phyloP scores from a whole-genome alignment of 2,113 vertebrate genomes.

The Salvelinus sp. region DNA sequence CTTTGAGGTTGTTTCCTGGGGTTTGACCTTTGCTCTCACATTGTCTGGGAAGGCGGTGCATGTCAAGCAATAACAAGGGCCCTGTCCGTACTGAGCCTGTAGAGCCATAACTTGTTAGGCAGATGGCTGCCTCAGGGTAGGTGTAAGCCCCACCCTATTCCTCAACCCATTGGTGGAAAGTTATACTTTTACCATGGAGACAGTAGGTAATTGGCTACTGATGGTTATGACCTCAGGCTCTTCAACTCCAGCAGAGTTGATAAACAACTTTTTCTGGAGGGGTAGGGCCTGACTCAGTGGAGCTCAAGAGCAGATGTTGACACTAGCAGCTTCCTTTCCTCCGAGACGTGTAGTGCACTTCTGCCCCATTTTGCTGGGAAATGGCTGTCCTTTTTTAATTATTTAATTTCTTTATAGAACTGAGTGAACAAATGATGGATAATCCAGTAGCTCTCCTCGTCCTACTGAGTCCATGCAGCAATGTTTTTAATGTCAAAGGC shows the following conservation, averaged over 20 bases:
- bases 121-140: slow-evolving; percentile 7
- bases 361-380: not conserved
- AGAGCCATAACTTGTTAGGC: slow-evolving; percentile 35
- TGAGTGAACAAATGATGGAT: not conserved
- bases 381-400: not conserved
- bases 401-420: not conserved
- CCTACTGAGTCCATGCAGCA: not conserved
- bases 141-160: slow-evolving; percentile 45
- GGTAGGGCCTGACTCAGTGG: not conserved
- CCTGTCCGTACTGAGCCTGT: not conserved
- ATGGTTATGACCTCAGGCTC: slow-evolving; percentile 40
- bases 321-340: slow-evolving; percentile 2
- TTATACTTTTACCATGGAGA: slow-evolving; percentile 51
- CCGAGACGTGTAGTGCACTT: not conserved
- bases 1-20: not conserved
- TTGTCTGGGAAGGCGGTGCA: slow-evolving; percentile 11
- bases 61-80: slow-evolving; percentile 56
- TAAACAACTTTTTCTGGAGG: slow-evolving; percentile 70
- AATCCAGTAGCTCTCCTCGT: not conserved
- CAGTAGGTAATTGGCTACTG: slow-evolving; percentile 67
- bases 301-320: slow-evolving; percentile 31
- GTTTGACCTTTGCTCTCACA: slow-evolving; percentile 21
- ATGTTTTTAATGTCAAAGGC: not conserved
- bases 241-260: slow-evolving; percentile 39
- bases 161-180: slow-evolving; percentile 67